A percentile compares a stretch with the other conserved stretches of the same genome.
These are phyloP conservation scores for Psittacula cyanocephala DNA, from an alignment of 2,113 vertebrate species.

Conservation along the genomic window DNA sequence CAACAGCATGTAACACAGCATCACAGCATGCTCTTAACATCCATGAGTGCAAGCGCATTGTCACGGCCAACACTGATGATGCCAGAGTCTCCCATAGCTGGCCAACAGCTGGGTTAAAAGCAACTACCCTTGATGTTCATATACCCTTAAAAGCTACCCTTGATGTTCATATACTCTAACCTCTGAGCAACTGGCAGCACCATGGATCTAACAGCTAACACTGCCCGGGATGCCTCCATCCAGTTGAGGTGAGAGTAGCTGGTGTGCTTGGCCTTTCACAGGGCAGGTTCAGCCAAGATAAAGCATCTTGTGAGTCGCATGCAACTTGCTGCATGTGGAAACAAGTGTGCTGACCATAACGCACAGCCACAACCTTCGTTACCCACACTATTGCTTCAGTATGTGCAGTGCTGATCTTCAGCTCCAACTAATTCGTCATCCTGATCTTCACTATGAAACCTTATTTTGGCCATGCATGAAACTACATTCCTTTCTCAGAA, in stretches of 20 bases:
- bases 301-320: fast-evolving
- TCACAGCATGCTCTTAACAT: background rate
- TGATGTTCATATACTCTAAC: background rate
- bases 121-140: background rate
- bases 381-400: background rate
- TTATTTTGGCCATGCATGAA: background rate
- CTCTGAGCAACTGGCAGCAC: background rate
- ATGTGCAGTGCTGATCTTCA: background rate
- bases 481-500: background rate
- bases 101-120: background rate
- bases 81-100: background rate
- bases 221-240: background rate
- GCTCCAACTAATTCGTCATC: background rate
- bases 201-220: background rate
- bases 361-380: background rate
- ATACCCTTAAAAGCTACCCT: no score
- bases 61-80: background rate
- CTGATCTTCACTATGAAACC: background rate
- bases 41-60: background rate
- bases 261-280: background rate
- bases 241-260: background rate
- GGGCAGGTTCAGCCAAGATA: background rate
- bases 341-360: background rate
- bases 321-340: background rate
- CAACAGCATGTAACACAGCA: background rate